Evolutionary conservation across 2,797 vertebrate genomes (phyloP).

Genomic region (Momotus momota): DNA sequence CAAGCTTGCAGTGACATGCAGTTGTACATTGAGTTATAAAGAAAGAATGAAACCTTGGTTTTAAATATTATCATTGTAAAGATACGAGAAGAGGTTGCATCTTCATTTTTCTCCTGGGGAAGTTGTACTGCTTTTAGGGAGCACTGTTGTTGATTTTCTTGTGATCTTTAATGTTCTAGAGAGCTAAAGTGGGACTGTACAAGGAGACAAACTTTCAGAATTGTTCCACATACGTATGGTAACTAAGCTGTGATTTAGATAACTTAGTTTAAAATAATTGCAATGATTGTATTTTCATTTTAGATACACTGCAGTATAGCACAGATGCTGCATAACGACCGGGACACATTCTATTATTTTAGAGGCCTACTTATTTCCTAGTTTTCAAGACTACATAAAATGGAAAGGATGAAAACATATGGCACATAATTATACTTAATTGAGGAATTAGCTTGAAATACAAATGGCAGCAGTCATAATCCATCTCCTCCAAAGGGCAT

Average conservation of each 20-base stretch:
- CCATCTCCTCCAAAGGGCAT: neutral
- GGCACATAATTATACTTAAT: neutral
- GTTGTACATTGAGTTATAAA: neutral
- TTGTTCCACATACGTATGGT: neutral
- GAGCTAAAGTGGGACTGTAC: neutral
- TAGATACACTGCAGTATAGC: neutral
- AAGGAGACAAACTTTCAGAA: neutral
- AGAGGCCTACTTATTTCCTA: neutral
- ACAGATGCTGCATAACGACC: neutral
- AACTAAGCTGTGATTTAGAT: neutral
- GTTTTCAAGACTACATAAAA: conserved; percentile 14
- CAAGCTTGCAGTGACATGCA: neutral
- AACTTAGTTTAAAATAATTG: neutral
- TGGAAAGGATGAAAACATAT: neutral
- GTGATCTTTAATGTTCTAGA: neutral
- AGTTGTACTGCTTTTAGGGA: neutral
- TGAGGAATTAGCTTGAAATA: conserved; percentile 29
- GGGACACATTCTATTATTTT: neutral
- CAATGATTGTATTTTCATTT: neutral
- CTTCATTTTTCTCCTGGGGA: neutral
- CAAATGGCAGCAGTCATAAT: neutral
- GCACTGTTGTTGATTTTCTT: neutral
- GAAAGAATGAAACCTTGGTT: neutral
- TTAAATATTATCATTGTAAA: neutral
- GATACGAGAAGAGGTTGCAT: neutral